Base-by-base conservation (phyloP, 2,113 vertebrate genomes). In the Odocoileus hemionus region DNA sequence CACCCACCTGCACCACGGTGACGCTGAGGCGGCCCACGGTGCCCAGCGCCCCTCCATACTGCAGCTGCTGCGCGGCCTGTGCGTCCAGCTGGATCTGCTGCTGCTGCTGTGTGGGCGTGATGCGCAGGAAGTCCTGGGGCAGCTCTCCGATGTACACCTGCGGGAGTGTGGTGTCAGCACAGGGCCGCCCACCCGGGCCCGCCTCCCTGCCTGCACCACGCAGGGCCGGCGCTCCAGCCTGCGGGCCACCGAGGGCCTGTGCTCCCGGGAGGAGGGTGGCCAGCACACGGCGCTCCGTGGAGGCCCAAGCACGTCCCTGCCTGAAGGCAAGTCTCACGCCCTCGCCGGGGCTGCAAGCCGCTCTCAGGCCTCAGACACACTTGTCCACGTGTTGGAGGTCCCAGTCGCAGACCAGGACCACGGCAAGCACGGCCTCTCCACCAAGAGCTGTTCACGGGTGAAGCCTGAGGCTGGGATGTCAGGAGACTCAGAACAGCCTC, bases 51-150 rank as follows among this genome's bases (percentile, higher is more conserved):
- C 99, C 99, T 76, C 99, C 99, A 17, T 99, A 99, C 96, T 99
- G 99, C 67, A 99, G 99, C 98, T 99, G 99, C 80, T 99, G 99
- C 14, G 99, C 99, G 0, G 99, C 99, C 97, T 99, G 99, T 0
- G 99, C 99, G 6, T 99, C 99, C 98, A 99, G 96, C 94, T 99
- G 99, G 47, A 99, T 99, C 98, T 99, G 99, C 98, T 99, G 99
- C 82, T 99, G 99, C 97, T 99, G 99, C 79, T 99, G 99, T 0
- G 99, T 99, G 82, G 99, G 99, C 1, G 99, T 99, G 98, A 99
- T 99, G 54, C 99, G 99, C 95, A 99, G 99, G 95, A 99, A 99
- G 97, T 99, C 99, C 96, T 99, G 99, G 1, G 99, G 99, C 74
- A 99, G 99, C 70, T 99, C 99, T 9, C 99, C 99, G 28, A 99